These are phyloP conservation scores for Pristionchus entomophagus DNA, from an alignment of 2,888 invertebrate genomes.

Conservation along the genomic window DNA sequence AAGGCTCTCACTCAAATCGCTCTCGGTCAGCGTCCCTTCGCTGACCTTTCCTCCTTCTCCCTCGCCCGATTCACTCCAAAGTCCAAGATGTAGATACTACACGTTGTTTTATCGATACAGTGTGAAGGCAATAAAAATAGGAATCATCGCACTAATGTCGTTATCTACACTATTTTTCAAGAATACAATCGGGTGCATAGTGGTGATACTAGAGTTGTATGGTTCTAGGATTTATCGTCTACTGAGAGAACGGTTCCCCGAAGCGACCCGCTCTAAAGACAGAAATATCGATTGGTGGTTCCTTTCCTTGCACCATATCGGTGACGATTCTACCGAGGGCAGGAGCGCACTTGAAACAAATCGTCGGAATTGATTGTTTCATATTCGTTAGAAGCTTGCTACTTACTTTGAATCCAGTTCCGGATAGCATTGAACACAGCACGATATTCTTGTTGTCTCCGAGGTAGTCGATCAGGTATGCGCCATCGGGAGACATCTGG, in stretches of 20 bases:
- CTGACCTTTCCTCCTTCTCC: conserved; percentile 23
- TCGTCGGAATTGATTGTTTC: background rate
- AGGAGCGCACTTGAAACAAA: conserved; percentile 53
- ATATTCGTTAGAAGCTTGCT: background rate
- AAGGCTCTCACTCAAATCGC: conserved; percentile 26
- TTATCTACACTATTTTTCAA: background rate
- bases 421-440: conserved; percentile 70
- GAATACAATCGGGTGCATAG: too few relatives aligned
- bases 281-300: conserved; percentile 59
- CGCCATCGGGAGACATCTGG: conserved; percentile 60
- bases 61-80: conserved; percentile 15
- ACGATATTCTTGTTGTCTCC: conserved; percentile 63
- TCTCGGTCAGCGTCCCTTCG: background rate
- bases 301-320: conserved; percentile 56
- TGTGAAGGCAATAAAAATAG: background rate
- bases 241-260: background rate
- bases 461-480: conserved; percentile 59
- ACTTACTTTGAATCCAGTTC: conserved; percentile 72
- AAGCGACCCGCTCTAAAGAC: conserved; percentile 53
- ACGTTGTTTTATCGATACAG: background rate
- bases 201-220: too few relatives aligned
- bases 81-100: conserved; percentile 25
- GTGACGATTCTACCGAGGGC: conserved; percentile 60
- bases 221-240: background rate
- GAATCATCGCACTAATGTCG: background rate